Percentiles rank a stretch among this genome's conserved stretches.
phyloP scores from a whole-genome alignment of 2,113 vertebrate genomes.

The Oryzias melastigma region DNA sequence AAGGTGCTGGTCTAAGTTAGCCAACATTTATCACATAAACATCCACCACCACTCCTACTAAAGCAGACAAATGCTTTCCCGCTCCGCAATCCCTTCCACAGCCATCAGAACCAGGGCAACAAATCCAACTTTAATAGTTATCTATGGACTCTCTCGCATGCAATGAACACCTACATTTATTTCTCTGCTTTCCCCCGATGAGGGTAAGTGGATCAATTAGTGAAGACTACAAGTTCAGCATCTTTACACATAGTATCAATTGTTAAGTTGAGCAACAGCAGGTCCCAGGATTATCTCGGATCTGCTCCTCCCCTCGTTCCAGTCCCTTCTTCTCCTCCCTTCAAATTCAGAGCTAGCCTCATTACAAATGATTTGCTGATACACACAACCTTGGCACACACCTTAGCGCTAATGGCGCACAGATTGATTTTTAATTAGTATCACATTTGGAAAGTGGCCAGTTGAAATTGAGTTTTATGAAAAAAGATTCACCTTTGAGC shows the following conservation, averaged over 20 bases:
- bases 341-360: slow-evolving; percentile 81
- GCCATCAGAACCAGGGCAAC: slow-evolving; percentile 80
- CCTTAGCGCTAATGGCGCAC: slow-evolving; percentile 90
- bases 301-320: slow-evolving; percentile 77
- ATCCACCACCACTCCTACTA: slow-evolving; percentile 79
- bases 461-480: slow-evolving; percentile 83
- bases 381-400: slow-evolving; percentile 89
- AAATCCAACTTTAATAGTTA: slow-evolving; percentile 89
- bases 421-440: slow-evolving; percentile 99
- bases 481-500: slow-evolving; percentile 78
- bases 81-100: slow-evolving; percentile 70
- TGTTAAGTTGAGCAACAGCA: slow-evolving; percentile 84
- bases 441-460: slow-evolving; percentile 90
- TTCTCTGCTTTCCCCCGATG: slow-evolving; percentile 85
- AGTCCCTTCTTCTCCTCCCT: slow-evolving; percentile 58
- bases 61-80: slow-evolving; percentile 86
- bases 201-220: slow-evolving; percentile 95
- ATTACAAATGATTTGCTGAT: slow-evolving; percentile 90
- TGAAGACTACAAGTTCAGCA: slow-evolving; percentile 95
- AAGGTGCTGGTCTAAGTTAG: slow-evolving; percentile 76
- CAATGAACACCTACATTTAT: slow-evolving; percentile 90
- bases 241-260: slow-evolving; percentile 90
- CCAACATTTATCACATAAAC: slow-evolving; percentile 83
- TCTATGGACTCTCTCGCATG: slow-evolving; percentile 85
- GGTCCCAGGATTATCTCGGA: slow-evolving; percentile 89